Evolutionary conservation across 30 jellyfish, hydroid and myxozoan species (phyloP), one percentile per base, ranked within the genome.

Genomic region (Aurelia sp.): DNA sequence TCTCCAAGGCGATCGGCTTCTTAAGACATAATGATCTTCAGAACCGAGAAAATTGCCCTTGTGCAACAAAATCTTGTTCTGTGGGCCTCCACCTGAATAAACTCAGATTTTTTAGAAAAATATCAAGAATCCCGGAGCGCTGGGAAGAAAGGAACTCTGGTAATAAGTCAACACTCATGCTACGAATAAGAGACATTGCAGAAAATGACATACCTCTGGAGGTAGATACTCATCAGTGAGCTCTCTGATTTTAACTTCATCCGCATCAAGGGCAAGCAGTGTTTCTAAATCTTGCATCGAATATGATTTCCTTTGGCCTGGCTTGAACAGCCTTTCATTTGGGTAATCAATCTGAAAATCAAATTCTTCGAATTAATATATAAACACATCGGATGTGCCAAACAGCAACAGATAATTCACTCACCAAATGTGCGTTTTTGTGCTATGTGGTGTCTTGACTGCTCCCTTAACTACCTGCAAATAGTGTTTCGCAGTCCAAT

Each of bases 211-310:
- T 47, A 59, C 72, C 61, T 44, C 68, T n/a, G 53, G 71, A 40
- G 50, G 33, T 22, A 47, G 27, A 21, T 57, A 50, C 4, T 38
- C 80, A 13, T 82, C 80, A 22, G 62, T 82, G 81, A 27, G 21
- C 59, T 82, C 85, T 52, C 72, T 71, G 72, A 52, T 33, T 59
- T 90, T 75, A 73, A 82, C 90, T 82, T 90, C 95, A 51, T 74
- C 95, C 9, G 97, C 85, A 35, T 84, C 97, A 67, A 82, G 91
- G 9, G 97, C 95, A 40, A 90, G 88, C 61, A 90, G 66, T 44
- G 81, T 72, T 60, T 91, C 98, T 68, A 91, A 66, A 63, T 91
- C 95, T 72, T 91, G 96, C 82, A 89, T 85, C 6, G 98, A 91
- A 67, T 91, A 91, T 11, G 98, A 91, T 38, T 80, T 69, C 27